These are phyloP conservation scores for Peribatodes rhomboidaria DNA, from an alignment of 2,888 invertebrate genomes.

Conservation along the genomic window DNA sequence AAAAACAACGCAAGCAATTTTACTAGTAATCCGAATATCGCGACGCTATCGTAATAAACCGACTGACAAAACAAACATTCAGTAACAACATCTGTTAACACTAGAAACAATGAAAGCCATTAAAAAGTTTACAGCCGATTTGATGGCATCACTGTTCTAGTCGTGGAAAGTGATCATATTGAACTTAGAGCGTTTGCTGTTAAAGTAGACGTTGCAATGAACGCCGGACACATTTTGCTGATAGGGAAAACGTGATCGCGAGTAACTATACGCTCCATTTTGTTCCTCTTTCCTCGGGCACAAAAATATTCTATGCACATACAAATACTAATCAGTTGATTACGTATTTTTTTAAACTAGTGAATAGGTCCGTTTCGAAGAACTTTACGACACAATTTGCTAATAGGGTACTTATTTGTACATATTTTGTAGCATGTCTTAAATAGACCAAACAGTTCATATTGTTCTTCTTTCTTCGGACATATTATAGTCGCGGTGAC, in stretches of 20 bases:
- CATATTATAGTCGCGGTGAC: too few relatives aligned
- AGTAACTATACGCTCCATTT: slow-evolving; percentile 1
- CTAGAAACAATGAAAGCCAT: slow-evolving; percentile 43
- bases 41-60: slow-evolving; percentile 25
- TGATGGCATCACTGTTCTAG: slow-evolving; percentile 33
- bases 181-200: slow-evolving; percentile 18
- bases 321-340: too few relatives aligned
- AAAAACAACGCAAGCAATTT: slow-evolving; percentile 9
- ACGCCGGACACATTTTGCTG: slow-evolving; percentile 16
- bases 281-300: slow-evolving; percentile 5
- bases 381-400: too few relatives aligned
- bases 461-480: too few relatives aligned
- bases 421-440: too few relatives aligned
- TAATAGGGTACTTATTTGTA: too few relatives aligned
- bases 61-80: slow-evolving; percentile 40
- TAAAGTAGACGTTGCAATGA: slow-evolving; percentile 26
- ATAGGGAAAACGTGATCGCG: slow-evolving; percentile 34
- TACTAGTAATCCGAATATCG: slow-evolving; percentile 9
- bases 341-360: too few relatives aligned
- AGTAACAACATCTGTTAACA: slow-evolving; percentile 43
- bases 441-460: too few relatives aligned
- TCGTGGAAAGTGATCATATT: slow-evolving; percentile 24
- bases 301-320: neutral
- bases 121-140: slow-evolving; percentile 41
- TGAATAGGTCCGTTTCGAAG: too few relatives aligned